A percentile compares a stretch with the other conserved stretches of the same genome.
phyloP scores from a whole-genome alignment of 2,113 vertebrate genomes.

The Actenoides lindsayi region DNA sequence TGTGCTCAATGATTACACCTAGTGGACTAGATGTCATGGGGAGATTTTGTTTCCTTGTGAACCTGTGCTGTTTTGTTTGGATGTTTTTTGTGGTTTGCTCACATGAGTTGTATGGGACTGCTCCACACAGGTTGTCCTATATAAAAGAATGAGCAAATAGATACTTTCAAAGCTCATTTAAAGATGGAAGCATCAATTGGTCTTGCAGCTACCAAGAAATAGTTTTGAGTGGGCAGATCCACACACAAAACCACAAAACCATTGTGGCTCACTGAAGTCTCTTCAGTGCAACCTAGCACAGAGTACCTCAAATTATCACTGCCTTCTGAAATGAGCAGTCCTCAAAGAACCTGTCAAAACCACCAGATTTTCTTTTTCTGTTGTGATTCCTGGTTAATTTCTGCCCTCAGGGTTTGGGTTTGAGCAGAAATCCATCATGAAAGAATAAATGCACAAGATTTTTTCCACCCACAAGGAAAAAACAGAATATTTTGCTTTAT shows the following conservation, averaged over 20 bases:
- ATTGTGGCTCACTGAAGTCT: accelerated
- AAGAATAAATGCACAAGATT: background rate
- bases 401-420: background rate
- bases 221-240: background rate
- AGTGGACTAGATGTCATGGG: background rate
- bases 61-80: background rate
- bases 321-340: background rate
- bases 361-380: background rate
- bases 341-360: background rate
- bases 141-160: background rate
- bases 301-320: background rate
- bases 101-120: background rate
- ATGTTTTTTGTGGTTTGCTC: background rate
- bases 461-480: background rate
- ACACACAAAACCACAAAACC: background rate
- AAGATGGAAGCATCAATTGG: background rate
- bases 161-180: background rate
- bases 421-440: background rate
- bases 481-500: background rate
- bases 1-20: background rate
- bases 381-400: background rate
- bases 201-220: background rate
- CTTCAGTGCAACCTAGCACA: background rate
- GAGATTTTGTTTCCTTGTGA: background rate
- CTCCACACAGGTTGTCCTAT: background rate